Evolutionary conservation across 2,888 invertebrate species (phyloP).

Genomic region (Ichneumoninae sp.): DNA sequence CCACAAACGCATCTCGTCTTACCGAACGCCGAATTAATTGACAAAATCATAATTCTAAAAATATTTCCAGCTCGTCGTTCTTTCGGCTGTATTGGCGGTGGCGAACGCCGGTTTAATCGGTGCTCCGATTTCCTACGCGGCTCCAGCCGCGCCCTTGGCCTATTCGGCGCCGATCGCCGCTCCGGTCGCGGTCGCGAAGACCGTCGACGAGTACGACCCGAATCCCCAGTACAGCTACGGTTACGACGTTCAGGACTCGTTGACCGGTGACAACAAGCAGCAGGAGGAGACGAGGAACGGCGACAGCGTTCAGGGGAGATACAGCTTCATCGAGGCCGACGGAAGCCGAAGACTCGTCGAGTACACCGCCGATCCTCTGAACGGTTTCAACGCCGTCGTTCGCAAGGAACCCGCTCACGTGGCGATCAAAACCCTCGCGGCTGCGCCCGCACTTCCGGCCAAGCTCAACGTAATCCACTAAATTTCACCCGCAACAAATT

Average conservation of each 20-base stretch:
- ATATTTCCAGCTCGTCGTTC: slow-evolving; percentile 42
- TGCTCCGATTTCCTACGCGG: slow-evolving; percentile 38
- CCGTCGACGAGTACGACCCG: slow-evolving; percentile 62
- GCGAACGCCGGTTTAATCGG: slow-evolving; percentile 41
- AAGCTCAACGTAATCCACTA: slow-evolving; percentile 50
- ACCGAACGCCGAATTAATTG: too few species aligned
- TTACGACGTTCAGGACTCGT: slow-evolving; percentile 72
- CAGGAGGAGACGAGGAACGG: slow-evolving; percentile 71
- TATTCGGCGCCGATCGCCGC: slow-evolving; percentile 5
- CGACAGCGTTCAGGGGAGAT: slow-evolving; percentile 67
- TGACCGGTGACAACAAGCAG: slow-evolving; percentile 72
- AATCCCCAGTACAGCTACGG: slow-evolving; percentile 71
- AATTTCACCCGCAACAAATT: background rate
- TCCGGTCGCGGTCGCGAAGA: slow-evolving; percentile 28
- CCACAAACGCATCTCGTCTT: too few species aligned
- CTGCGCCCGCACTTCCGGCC: slow-evolving; percentile 44
- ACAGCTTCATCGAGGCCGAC: slow-evolving; percentile 69
- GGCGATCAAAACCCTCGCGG: slow-evolving; percentile 64
- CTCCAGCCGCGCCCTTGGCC: slow-evolving; percentile 12
- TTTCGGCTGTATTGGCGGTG: slow-evolving; percentile 47
- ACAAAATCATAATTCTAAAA: background rate
- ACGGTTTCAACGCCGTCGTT: slow-evolving; percentile 69
- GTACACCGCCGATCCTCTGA: slow-evolving; percentile 68
- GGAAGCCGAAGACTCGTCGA: slow-evolving; percentile 67
- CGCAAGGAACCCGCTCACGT: slow-evolving; percentile 65